A percentile compares a stretch with the other conserved stretches of the same genome.
Conservation (phyloP, 2,797 vertebrate genomes). For the Gastrophryne carolinensis region DNA sequence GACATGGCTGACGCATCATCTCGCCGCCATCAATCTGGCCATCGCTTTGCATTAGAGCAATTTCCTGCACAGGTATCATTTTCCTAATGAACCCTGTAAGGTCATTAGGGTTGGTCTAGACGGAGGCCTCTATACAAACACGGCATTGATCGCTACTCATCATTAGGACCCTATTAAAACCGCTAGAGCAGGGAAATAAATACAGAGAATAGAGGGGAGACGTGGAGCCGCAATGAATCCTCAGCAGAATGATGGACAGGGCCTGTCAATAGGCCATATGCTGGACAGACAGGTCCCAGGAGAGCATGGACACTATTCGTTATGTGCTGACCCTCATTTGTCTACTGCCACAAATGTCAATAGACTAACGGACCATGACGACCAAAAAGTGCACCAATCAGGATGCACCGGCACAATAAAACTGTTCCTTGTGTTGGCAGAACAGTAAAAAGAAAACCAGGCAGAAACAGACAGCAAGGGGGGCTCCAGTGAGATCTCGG, state of each 20-base stretch:
- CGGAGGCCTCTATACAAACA: background rate
- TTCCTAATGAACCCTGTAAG: background rate
- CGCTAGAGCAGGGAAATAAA: background rate
- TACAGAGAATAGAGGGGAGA: background rate
- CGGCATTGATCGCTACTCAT: background rate
- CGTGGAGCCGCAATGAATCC: background rate
- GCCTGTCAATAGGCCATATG: background rate
- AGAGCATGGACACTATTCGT: background rate
- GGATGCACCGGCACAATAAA: too few species aligned
- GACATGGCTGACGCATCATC: too few species aligned
- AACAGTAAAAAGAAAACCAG: too few species aligned
- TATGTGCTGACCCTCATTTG: background rate
- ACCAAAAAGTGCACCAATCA: too few species aligned
- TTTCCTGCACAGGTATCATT: background rate
- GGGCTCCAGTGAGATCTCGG: too few species aligned
- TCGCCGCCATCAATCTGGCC: too few species aligned
- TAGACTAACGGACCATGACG: too few species aligned
- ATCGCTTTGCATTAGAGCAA: background rate
- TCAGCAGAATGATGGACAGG: background rate
- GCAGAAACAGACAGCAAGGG: too few species aligned
- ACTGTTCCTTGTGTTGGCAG: too few species aligned
- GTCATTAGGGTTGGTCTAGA: background rate
- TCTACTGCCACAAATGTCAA: too few species aligned
- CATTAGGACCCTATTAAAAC: background rate
- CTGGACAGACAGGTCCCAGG: background rate